These are phyloP conservation scores for Brachionus manjavacas DNA, from an alignment of 1,140 invertebrate genomes.

Conservation along the genomic window DNA sequence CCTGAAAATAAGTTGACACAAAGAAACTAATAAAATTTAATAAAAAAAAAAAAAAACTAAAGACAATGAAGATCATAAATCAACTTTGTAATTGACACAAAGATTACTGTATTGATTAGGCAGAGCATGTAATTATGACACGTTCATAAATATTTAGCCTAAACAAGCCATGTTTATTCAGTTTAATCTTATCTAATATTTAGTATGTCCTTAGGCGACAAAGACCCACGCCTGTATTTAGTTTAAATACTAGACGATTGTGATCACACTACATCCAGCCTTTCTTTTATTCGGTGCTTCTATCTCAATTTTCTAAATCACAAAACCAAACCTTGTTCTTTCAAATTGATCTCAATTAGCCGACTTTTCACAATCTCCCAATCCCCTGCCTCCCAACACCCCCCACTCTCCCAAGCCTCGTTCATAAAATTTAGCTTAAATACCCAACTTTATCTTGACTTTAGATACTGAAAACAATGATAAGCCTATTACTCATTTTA, in stretches of 20 bases:
- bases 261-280: neutral
- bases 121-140: neutral
- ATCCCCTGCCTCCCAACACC: neutral
- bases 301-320: neutral
- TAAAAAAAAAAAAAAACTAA: too few species aligned
- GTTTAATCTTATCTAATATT: neutral
- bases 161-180: neutral
- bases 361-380: neutral
- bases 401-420: neutral
- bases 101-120: neutral
- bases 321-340: neutral
- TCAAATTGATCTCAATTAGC: neutral
- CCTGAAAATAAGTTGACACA: too few species aligned
- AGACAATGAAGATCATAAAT: neutral
- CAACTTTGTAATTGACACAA: neutral
- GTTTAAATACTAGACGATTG: neutral
- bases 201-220: neutral
- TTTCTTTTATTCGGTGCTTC: neutral
- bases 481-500: slow-evolving; percentile 9
- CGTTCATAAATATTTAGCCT: neutral
- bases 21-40: too few species aligned
- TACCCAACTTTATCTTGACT: neutral
- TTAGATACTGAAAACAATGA: neutral
- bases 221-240: neutral
- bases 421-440: neutral